These are phyloP conservation scores for Heliangelus exortis DNA, from an alignment of 2,797 vertebrate genomes.

Conservation along the genomic window DNA sequence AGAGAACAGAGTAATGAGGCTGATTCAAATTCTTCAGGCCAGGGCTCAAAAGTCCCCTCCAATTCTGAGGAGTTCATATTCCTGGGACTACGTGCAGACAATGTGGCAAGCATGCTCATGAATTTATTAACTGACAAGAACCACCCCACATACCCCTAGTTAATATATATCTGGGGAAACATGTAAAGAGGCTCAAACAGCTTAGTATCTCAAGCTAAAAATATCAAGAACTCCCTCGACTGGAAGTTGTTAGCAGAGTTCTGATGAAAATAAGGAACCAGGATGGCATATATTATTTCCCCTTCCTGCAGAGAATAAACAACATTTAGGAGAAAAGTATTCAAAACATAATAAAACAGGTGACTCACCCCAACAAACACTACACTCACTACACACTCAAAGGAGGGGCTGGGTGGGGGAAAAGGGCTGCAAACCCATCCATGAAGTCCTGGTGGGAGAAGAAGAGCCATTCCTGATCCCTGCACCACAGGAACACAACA, in stretches of 20 bases:
- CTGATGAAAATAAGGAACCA: conserved; percentile 58
- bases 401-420: not conserved
- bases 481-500: not conserved
- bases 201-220: conserved; percentile 54
- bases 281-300: conserved; percentile 41
- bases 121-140: conserved; percentile 28
- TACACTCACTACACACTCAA: not conserved
- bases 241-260: conserved; percentile 53
- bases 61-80: not conserved
- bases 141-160: not conserved
- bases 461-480: not conserved
- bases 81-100: not conserved
- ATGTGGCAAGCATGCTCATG: not conserved
- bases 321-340: conserved; percentile 43
- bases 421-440: not conserved
- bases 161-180: conserved; percentile 3
- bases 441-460: not conserved
- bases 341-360: conserved; percentile 51
- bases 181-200: conserved; percentile 25
- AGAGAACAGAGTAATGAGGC: not conserved
- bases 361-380: conserved; percentile 42
- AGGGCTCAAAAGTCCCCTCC: not conserved
- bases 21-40: not conserved
- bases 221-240: conserved; percentile 64
- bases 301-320: conserved; percentile 47